Conservation (phyloP, 35 echinoderm and acorn worm species). For the Heliocidaris erythrogramma region DNA sequence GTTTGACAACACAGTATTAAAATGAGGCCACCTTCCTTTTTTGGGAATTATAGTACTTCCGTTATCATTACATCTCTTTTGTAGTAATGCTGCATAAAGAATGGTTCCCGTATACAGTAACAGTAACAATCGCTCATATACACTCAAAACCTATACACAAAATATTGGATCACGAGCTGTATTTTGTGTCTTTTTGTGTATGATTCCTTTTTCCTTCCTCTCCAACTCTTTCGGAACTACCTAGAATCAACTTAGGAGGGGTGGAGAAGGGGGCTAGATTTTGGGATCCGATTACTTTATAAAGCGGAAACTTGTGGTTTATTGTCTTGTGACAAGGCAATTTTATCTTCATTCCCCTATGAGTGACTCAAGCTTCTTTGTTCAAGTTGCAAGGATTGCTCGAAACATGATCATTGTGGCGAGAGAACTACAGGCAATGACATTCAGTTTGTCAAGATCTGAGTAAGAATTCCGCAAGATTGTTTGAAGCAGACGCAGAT, state of each 20-base stretch:
- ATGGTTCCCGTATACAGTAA: too few species aligned
- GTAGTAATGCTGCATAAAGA: too few species aligned
- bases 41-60: too few species aligned
- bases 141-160: neutral
- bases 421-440: slow-evolving; percentile 1
- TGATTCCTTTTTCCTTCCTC: too few species aligned
- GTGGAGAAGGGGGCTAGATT: neutral
- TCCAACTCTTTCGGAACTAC: neutral
- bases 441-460: neutral
- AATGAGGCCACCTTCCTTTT: too few species aligned
- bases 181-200: neutral
- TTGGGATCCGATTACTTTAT: neutral
- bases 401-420: neutral
- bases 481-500: too few species aligned
- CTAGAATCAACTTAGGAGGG: neutral
- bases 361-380: neutral
- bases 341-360: neutral
- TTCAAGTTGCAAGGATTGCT: neutral
- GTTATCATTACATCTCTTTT: too few species aligned
- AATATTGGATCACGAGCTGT: neutral
- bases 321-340: neutral
- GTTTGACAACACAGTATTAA: too few species aligned
- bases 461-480: neutral
- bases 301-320: slow-evolving; percentile 9
- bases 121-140: too few species aligned